Evolutionary conservation across 2,797 vertebrate genomes (phyloP), one percentile per base, ranked within the genome.

Genomic region (Sebastiscus albofasciatus): DNA sequence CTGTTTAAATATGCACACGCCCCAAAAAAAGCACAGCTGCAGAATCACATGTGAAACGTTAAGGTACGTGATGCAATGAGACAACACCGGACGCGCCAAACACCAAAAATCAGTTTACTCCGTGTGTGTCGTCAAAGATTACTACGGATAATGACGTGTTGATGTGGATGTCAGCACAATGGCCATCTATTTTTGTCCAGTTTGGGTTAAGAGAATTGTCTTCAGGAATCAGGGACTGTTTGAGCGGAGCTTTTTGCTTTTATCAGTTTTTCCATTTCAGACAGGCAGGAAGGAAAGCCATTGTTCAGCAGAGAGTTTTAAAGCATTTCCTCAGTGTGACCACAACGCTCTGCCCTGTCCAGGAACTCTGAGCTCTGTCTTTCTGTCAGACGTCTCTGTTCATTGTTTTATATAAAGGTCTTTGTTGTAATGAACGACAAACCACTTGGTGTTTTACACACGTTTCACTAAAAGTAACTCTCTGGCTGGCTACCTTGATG

Each of bases 231-330:
- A 29, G 69, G 64, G 60, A 26, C 46, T 26, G 14, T 72, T 66
- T 71, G 16, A 78, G 81, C 4, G 12, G 9, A 73, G 66, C 14
- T 24, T 71, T 42, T 61, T 73, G 36, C 58, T 70, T 24, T 84
- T 86, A 79, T 90, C 67, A 61, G 34, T 36, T 76, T 42, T 83
- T 86, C 74, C 82, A 81, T 79, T 66, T 67, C 77, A 83, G 75
- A 84, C 76, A 74, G 75, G 26, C 84, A 92, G 92, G 92, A 92
- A 93, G 92, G 91, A 93, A 92, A 84, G 33, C 87, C 75, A 92
- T 94, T 94, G 93, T 94, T 90, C 80, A 65, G 61, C 76, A 55
- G 34, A 84, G 81, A 56, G 65, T 80, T 82, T 83, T 46, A 62
- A 79, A 81, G 87, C 84, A 77, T 92, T 93, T 90, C 87, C 88